These are phyloP conservation scores for Cerceris ruficornis DNA, from an alignment of 2,888 invertebrate species.

Conservation along the genomic window DNA sequence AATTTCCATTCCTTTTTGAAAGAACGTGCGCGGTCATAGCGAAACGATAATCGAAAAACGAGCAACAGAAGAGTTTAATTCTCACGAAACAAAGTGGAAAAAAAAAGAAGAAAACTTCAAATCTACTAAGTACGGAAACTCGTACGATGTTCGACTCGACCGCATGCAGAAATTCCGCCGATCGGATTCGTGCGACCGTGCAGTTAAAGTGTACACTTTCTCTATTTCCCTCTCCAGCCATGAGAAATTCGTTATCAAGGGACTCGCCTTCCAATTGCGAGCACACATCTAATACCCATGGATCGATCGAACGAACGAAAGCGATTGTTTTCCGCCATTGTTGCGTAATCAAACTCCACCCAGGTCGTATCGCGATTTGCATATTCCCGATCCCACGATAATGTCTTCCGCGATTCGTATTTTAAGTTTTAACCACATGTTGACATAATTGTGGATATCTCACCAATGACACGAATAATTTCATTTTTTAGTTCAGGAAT, in stretches of 20 bases:
- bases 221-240: neutral
- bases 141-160: neutral
- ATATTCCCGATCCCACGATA: constrained; percentile 58
- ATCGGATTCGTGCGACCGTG: neutral
- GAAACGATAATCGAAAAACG: neutral
- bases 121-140: constrained; percentile 1
- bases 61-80: neutral
- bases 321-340: constrained; percentile 66
- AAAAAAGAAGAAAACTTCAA: neutral
- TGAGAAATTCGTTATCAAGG: constrained; percentile 55
- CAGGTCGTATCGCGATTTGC: constrained; percentile 59
- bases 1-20: neutral
- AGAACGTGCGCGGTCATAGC: neutral
- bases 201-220: constrained; percentile 15
- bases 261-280: constrained; percentile 34
- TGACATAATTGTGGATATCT: too few species aligned
- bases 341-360: constrained; percentile 67
- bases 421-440: neutral
- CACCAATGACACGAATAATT: too few species aligned
- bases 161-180: constrained; percentile 1
- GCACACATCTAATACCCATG: constrained; percentile 54
- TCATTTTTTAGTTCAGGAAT: too few species aligned
- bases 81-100: neutral
- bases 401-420: constrained; percentile 18
- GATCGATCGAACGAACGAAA: constrained; percentile 53